A percentile compares a stretch with the other conserved stretches of the same genome.
Evolutionary conservation across 2,113 vertebrate genomes (phyloP).

Genomic region (Phrynosoma blainvillii): DNA sequence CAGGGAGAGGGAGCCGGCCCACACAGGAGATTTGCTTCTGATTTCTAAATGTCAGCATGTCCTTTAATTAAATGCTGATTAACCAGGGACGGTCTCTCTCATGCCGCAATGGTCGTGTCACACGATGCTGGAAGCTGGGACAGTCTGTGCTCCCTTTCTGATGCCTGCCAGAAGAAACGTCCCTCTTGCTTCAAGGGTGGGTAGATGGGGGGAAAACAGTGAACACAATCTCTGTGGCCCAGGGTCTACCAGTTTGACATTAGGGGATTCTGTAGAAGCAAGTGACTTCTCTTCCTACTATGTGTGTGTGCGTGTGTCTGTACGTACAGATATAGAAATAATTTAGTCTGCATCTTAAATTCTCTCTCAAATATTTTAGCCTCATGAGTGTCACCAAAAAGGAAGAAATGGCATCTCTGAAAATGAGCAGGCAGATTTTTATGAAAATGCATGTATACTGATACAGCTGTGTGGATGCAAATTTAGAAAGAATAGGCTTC

Average conservation of each 20-base stretch:
- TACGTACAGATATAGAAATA: not conserved
- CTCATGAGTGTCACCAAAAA: too few species aligned
- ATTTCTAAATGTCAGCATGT: slow-evolving; percentile 76
- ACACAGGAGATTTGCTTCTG: slow-evolving; percentile 69
- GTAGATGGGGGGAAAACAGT: not conserved
- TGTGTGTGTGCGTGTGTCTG: not conserved
- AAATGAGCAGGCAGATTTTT: not conserved
- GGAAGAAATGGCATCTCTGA: not conserved
- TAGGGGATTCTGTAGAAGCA: not conserved
- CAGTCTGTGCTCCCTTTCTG: fast-evolving
- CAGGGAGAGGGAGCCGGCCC: slow-evolving; percentile 60
- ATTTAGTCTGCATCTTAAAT: not conserved
- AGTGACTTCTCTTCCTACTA: not conserved
- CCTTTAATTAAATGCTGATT: slow-evolving; percentile 77
- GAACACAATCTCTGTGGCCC: fast-evolving
- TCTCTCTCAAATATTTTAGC: not conserved
- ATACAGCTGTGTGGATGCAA: not conserved
- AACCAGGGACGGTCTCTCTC: slow-evolving; percentile 63
- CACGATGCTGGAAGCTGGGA: fast-evolving
- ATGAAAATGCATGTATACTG: not conserved
- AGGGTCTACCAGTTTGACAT: not conserved
- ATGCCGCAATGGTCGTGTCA: not conserved
- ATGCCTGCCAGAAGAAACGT: not conserved
- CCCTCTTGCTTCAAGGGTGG: not conserved
- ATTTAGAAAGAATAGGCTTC: not conserved